Evolutionary conservation across 2,797 vertebrate species (phyloP).

Genomic region (Parauchenoglanis ngamensis): DNA sequence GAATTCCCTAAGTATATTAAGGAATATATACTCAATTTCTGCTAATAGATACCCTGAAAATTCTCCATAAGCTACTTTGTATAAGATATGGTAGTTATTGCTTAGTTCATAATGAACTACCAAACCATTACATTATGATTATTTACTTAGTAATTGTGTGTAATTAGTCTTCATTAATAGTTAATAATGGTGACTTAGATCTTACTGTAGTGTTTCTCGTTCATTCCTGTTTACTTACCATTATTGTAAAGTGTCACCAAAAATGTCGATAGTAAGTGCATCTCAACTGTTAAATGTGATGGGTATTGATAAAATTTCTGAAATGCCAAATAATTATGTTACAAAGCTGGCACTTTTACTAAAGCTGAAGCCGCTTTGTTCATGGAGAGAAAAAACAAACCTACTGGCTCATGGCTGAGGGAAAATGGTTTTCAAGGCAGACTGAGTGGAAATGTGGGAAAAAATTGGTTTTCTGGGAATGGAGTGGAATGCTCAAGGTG

Average conservation of each 20-base stretch:
- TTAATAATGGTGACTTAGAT: neutral
- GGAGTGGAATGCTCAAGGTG: slow-evolving; percentile 11
- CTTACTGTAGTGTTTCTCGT: neutral
- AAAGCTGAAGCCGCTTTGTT: neutral
- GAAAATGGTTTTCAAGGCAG: neutral
- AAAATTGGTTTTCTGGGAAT: neutral
- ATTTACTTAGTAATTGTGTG: neutral
- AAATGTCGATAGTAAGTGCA: neutral
- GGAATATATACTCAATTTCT: too few species aligned
- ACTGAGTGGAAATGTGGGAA: neutral
- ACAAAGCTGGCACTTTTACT: neutral
- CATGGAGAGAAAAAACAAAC: neutral
- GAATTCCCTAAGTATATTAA: too few species aligned
- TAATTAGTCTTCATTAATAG: neutral
- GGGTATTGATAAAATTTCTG: neutral
- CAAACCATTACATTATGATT: neutral
- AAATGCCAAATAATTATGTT: neutral
- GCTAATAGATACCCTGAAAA: too few species aligned
- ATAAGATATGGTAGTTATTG: neutral
- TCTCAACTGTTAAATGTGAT: neutral
- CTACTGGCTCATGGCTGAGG: neutral
- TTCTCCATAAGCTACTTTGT: neutral
- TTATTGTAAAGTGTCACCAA: neutral
- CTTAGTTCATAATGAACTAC: neutral
- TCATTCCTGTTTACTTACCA: neutral